Percentiles rank a stretch among this genome's conserved stretches.
Conservation (phyloP, 1,140 invertebrate species). For the Elymnias hypermnestra region DNA sequence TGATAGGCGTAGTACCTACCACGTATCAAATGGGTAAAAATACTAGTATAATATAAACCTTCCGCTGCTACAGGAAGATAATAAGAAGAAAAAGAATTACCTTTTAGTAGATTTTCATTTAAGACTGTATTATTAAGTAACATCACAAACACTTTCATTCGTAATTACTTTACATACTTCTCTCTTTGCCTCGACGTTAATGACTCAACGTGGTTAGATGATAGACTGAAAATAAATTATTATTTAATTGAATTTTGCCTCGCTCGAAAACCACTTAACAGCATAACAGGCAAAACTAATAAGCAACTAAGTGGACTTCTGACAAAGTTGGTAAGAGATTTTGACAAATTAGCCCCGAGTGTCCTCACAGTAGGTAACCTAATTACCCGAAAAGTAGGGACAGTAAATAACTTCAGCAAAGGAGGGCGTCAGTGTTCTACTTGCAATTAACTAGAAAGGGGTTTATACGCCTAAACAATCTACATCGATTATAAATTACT, state of each 20-base stretch:
- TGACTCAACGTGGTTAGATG: no score
- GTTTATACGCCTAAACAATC: background rate
- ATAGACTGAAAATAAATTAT: no score
- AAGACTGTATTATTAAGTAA: no score
- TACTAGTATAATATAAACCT: no score
- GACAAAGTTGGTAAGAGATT: constrained; percentile 38
- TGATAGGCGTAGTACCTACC: no score
- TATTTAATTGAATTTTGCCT: background rate
- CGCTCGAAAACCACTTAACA: background rate
- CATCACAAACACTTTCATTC: no score
- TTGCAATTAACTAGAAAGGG: constrained; percentile 1
- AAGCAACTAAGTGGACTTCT: constrained; percentile 30
- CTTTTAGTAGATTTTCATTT: no score
- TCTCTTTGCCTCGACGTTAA: no score
- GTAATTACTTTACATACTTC: no score
- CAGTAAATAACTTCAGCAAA: constrained; percentile 42
- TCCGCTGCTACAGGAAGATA: no score
- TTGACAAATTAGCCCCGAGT: constrained; percentile 59
- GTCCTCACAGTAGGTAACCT: constrained; percentile 47
- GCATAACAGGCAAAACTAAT: constrained; percentile 12
- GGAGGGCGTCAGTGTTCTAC: constrained; percentile 2
- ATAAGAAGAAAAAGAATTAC: no score
- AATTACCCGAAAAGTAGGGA: constrained; percentile 55
- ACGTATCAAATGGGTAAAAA: no score
- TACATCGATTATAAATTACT: background rate